Evolutionary conservation across 2,113 vertebrate genomes (phyloP).

Genomic region (Sphyrna mokarran): DNA sequence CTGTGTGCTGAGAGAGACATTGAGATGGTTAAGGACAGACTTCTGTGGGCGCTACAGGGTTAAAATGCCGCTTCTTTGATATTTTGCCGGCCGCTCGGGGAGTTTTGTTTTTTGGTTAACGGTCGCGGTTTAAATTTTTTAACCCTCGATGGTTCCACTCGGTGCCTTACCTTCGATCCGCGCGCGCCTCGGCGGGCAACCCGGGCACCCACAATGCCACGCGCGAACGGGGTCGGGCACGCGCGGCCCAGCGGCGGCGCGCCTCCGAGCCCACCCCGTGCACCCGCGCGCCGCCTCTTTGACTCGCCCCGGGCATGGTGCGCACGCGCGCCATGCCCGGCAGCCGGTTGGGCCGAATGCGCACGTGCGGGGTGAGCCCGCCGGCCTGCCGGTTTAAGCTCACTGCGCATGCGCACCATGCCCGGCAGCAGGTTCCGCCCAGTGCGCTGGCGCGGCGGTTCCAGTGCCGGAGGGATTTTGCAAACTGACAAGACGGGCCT

Average conservation of each 20-base stretch:
- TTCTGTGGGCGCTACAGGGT: not conserved
- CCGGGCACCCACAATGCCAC: not conserved
- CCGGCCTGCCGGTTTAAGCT: too few species aligned
- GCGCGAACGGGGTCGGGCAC: not conserved
- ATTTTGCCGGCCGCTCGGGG: not conserved
- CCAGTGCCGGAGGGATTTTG: too few species aligned
- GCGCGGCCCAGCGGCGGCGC: not conserved
- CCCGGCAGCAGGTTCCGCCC: too few species aligned
- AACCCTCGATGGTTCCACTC: constrained; percentile 22
- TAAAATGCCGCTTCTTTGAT: not conserved
- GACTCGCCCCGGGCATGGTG: too few species aligned
- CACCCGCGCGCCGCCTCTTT: too few species aligned
- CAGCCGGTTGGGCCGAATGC: too few species aligned
- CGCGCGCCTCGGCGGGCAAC: constrained; percentile 19
- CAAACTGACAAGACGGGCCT: too few species aligned
- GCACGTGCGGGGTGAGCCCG: not conserved
- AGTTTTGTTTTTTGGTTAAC: not conserved
- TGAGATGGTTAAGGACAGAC: not conserved
- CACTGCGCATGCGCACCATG: too few species aligned
- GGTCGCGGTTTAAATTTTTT: not conserved
- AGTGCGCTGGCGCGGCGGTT: too few species aligned
- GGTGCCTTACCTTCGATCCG: constrained; percentile 15
- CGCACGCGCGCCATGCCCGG: too few species aligned
- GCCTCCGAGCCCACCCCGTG: too few species aligned
- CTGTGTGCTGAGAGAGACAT: constrained; percentile 42